A percentile compares a stretch with the other conserved stretches of the same genome.
phyloP scores from a whole-genome alignment of 1,140 invertebrate species.

The Orchestia grillus region DNA sequence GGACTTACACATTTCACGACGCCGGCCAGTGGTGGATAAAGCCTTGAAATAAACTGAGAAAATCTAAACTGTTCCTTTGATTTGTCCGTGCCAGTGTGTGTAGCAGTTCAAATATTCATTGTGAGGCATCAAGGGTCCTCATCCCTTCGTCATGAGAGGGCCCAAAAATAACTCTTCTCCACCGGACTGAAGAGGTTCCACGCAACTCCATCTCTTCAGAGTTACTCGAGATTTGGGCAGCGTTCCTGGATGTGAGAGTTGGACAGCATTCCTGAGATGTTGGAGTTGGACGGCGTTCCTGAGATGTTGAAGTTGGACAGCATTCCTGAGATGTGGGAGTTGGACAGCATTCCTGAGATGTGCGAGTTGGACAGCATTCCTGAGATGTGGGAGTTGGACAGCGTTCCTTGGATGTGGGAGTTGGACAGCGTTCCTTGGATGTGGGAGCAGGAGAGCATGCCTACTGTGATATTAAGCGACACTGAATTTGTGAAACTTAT shows the following conservation, averaged over 20 bases:
- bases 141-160: neutral
- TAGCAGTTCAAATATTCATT: constrained; percentile 10
- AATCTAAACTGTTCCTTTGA: neutral
- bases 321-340: neutral
- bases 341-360: neutral
- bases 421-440: neutral
- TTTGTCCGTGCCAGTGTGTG: neutral
- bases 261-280: neutral
- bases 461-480: too few species aligned
- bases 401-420: neutral
- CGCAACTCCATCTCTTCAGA: neutral
- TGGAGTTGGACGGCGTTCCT: neutral
- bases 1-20: neutral
- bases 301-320: neutral
- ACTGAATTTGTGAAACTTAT: too few species aligned
- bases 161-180: constrained; percentile 1
- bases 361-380: neutral
- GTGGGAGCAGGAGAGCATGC: neutral
- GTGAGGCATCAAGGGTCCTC: neutral
- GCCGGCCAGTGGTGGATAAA: neutral
- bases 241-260: neutral
- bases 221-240: neutral
- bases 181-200: neutral
- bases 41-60: neutral
- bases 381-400: neutral